Base-by-base conservation (phyloP, 35 echinoderm and acorn worm genomes). In the Strongylocentrotus purpuratus region DNA sequence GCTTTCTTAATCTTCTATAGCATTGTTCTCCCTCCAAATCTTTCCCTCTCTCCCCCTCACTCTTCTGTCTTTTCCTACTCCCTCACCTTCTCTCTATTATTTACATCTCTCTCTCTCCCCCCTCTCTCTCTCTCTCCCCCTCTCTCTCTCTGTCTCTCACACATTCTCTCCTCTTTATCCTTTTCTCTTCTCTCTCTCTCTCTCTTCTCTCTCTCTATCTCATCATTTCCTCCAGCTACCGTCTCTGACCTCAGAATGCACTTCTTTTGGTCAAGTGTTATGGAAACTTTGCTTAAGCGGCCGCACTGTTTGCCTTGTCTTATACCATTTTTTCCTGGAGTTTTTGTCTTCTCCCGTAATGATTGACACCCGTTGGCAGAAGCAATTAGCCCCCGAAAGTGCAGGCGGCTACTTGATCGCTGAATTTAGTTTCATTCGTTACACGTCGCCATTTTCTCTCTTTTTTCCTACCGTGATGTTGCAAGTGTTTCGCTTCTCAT, bases 211-310 rank as follows among this genome's bases (percentile, higher is more conserved):
- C 17, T 59, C 35, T 41, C 35, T 41, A 0, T 41, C 35, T 41
- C 35, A 41, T 41, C 0, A 41, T 17, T 78, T 78, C 65, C 28
- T 78, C 65, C 65, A 78, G 65, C 65, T 28, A n/a, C 28, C 25
- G 28, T 28, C 20, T 78, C 22, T 78, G 65, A 78, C 22, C 65
- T 28, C 65, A n/a, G 65, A 78, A 78, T 78, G 65, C 65, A 78
- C 65, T 78, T 78, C 65, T 78, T 78, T 78, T n/a, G 65, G 65
- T 78, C 65, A 78, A 78, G 65, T 78, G 65, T 78, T 78, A 78
- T 78, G 65, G 65, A 78, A 78, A 78, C 65, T 78, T 78, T 78
- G 28, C 65, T 78, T 78, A 78, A 78, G 65, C 65, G 65, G 22
- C 22, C 7, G 65, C 65, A 78, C 22, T 78, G 65, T 78, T 78